A percentile compares a stretch with the other conserved stretches of the same genome.
Conservation (phyloP, 2,888 invertebrate species). For the Tinea semifulvella region DNA sequence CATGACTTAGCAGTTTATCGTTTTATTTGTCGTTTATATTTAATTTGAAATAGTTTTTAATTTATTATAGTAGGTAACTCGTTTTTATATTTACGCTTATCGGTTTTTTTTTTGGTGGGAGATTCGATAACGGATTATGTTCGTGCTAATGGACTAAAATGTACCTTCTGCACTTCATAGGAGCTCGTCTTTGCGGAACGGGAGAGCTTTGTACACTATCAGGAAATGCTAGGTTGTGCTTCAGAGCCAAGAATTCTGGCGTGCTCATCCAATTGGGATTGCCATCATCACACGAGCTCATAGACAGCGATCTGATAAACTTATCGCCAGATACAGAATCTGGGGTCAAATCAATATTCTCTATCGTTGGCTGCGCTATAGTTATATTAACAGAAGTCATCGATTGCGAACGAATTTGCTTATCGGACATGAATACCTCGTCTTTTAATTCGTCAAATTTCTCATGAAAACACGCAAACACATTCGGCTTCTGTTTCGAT, state of each 20-base stretch:
- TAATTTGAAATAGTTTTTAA: too few relatives aligned
- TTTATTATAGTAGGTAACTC: too few relatives aligned
- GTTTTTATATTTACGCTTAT: too few relatives aligned
- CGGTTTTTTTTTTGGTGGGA: too few relatives aligned
- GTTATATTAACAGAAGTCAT: conserved; percentile 73
- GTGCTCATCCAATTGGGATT: conserved; percentile 84
- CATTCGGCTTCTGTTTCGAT: conserved; percentile 41
- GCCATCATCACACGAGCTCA: conserved; percentile 76
- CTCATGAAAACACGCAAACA: conserved; percentile 36
- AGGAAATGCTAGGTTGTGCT: conserved; percentile 83
- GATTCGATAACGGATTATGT: too few relatives aligned
- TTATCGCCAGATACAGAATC: conserved; percentile 66
- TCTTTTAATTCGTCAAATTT: conserved; percentile 46
- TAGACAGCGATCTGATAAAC: conserved; percentile 69
- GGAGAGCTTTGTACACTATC: conserved; percentile 84
- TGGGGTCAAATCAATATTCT: conserved; percentile 74
- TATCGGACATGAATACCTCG: conserved; percentile 48
- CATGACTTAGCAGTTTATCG: too few relatives aligned
- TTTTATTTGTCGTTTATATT: too few relatives aligned
- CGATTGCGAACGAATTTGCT: conserved; percentile 63
- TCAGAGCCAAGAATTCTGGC: conserved; percentile 80
- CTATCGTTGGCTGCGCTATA: conserved; percentile 77
- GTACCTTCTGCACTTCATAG: conserved; percentile 70
- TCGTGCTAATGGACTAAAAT: conserved; percentile 17
- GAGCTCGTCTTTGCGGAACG: conserved; percentile 70